phyloP scores from a whole-genome alignment of 2,797 vertebrate genomes.

The Poecilia picta region DNA sequence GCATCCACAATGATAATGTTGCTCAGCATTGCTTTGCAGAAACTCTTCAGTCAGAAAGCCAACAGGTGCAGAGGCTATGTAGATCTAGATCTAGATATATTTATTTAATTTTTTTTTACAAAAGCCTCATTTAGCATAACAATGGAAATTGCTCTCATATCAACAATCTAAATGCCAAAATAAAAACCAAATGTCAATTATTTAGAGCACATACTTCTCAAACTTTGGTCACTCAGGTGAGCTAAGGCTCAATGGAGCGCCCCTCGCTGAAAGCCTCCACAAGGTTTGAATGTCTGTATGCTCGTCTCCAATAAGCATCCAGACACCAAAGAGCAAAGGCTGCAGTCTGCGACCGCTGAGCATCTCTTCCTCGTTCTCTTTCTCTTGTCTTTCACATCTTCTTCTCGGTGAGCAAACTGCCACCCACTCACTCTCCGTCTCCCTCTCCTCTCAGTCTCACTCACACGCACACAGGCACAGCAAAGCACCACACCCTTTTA shows the following conservation, averaged over 20 bases:
- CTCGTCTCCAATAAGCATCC: slow-evolving; percentile 43
- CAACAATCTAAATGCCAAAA: background rate
- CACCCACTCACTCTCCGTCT: slow-evolving; percentile 62
- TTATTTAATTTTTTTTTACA: background rate
- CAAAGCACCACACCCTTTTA: slow-evolving; percentile 82
- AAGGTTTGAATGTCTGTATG: slow-evolving; percentile 35
- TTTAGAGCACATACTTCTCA: background rate
- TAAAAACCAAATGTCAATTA: background rate
- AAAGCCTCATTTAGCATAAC: background rate
- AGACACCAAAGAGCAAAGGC: slow-evolving; percentile 59
- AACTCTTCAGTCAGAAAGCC: slow-evolving; percentile 19
- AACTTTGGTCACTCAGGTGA: slow-evolving; percentile 15
- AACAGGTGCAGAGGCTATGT: slow-evolving; percentile 42
- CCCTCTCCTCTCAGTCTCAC: slow-evolving; percentile 15
- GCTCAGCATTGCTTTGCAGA: slow-evolving; percentile 15
- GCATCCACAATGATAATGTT: background rate
- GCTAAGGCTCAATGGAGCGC: slow-evolving; percentile 23
- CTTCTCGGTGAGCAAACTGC: slow-evolving; percentile 62
- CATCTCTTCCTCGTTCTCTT: slow-evolving; percentile 45
- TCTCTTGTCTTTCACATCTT: slow-evolving; percentile 56
- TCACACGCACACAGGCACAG: slow-evolving; percentile 44
- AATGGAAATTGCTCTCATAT: background rate
- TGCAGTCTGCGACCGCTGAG: slow-evolving; percentile 66
- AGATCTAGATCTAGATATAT: no score
- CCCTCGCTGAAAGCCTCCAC: slow-evolving; percentile 32